Percentiles rank a stretch among this genome's conserved stretches.
Evolutionary conservation across 2,888 invertebrate species (phyloP).

Genomic region (Mamestra brassicae): DNA sequence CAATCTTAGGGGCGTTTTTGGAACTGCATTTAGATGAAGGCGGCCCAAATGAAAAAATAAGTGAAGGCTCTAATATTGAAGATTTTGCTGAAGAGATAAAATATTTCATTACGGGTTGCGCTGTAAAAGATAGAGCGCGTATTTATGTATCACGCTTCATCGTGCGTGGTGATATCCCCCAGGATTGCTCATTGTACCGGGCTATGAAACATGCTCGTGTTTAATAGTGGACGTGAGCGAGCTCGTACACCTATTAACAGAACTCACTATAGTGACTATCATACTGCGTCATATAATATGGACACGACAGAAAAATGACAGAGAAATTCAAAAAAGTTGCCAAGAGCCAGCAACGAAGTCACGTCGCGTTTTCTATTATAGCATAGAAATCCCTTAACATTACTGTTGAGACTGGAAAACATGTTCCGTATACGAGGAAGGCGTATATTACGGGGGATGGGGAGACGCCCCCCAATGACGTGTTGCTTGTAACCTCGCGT

Average conservation of each 20-base stretch:
- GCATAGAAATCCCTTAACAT: slow-evolving; percentile 70
- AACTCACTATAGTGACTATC: not conserved
- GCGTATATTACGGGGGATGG: slow-evolving; percentile 24
- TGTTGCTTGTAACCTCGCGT: slow-evolving; percentile 59
- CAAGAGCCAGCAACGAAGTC: slow-evolving; percentile 21
- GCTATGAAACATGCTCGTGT: slow-evolving; percentile 41
- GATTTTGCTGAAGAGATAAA: slow-evolving; percentile 26
- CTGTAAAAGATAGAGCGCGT: slow-evolving; percentile 30
- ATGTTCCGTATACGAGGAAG: slow-evolving; percentile 58
- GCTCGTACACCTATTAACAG: slow-evolving; percentile 6
- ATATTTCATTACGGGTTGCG: slow-evolving; percentile 23
- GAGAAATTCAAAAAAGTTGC: not conserved
- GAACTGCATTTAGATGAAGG: slow-evolving; percentile 38
- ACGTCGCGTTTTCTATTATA: slow-evolving; percentile 67
- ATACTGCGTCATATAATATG: slow-evolving; percentile 1
- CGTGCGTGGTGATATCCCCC: slow-evolving; percentile 42
- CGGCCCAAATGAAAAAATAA: slow-evolving; percentile 43
- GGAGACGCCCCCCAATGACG: slow-evolving; percentile 51
- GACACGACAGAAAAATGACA: not conserved
- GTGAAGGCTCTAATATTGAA: slow-evolving; percentile 20
- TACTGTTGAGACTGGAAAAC: slow-evolving; percentile 68
- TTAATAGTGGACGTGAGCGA: slow-evolving; percentile 29
- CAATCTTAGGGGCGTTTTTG: slow-evolving; percentile 39
- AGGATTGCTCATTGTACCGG: slow-evolving; percentile 46
- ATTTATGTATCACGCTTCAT: slow-evolving; percentile 34